phyloP scores from a whole-genome alignment of 2,113 vertebrate genomes.

The Synchiropus splendidus region DNA sequence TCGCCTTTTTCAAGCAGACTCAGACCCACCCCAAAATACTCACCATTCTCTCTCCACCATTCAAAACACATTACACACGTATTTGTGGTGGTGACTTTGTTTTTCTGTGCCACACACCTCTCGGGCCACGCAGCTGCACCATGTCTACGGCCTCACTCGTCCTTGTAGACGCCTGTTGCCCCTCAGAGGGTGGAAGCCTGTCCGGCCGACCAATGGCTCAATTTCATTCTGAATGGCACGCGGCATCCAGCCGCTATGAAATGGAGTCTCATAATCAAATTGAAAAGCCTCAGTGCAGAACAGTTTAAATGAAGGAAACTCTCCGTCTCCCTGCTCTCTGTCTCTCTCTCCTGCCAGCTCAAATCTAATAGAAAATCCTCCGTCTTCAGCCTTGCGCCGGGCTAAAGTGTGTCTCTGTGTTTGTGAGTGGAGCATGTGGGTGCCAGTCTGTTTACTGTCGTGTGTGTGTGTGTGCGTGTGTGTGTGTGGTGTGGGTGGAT shows the following conservation, averaged over 20 bases:
- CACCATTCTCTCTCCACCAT: too few relatives aligned
- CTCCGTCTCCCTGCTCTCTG: slow-evolving; percentile 16
- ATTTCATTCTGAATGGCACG: slow-evolving; percentile 40
- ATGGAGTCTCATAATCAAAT: slow-evolving; percentile 59
- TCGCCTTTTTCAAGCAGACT: too few relatives aligned
- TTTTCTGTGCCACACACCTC: too few relatives aligned
- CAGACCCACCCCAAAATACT: too few relatives aligned
- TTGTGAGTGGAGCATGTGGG: slow-evolving; percentile 8
- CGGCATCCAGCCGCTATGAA: slow-evolving; percentile 46
- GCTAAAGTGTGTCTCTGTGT: slow-evolving; percentile 22
- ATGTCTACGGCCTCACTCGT: slow-evolving; percentile 1
- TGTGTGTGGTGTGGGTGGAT: background rate
- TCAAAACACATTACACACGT: too few relatives aligned
- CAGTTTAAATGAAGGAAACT: slow-evolving; percentile 54
- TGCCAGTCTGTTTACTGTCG: slow-evolving; percentile 14
- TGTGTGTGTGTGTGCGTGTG: slow-evolving; percentile 10
- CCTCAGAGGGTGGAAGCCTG: slow-evolving; percentile 16
- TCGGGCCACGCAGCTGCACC: background rate
- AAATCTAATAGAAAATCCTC: slow-evolving; percentile 45
- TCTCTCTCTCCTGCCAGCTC: slow-evolving; percentile 14
- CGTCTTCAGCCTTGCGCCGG: slow-evolving; percentile 11
- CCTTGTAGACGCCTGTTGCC: slow-evolving; percentile 23
- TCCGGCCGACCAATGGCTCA: slow-evolving; percentile 30
- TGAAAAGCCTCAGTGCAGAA: slow-evolving; percentile 63
- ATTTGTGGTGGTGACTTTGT: too few relatives aligned